Percentiles rank a stretch among this genome's conserved stretches.
These are phyloP conservation scores for Suncus etruscus DNA, from an alignment of 2,113 vertebrate species.

Conservation along the genomic window DNA sequence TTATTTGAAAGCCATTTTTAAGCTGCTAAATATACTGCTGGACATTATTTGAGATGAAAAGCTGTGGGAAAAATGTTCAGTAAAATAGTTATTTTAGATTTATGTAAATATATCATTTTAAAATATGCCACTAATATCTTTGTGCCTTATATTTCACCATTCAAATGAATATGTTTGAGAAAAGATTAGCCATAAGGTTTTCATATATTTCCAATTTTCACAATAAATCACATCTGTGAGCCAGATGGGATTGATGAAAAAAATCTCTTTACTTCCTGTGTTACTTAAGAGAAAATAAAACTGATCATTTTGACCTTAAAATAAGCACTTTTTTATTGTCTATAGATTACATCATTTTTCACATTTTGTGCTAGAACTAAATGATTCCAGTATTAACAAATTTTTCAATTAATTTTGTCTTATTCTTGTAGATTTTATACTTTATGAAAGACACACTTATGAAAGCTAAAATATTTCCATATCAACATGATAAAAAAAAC, in stretches of 20 bases:
- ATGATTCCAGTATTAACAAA: constrained; percentile 23
- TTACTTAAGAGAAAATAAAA: constrained; percentile 64
- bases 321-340: constrained; percentile 35
- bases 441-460: neutral
- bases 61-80: neutral
- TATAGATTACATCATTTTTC: constrained; percentile 6
- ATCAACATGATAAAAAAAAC: neutral
- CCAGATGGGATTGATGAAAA: constrained; percentile 58
- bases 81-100: constrained; percentile 19
- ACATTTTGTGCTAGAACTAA: constrained; percentile 32
- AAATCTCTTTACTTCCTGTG: constrained; percentile 64
- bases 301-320: constrained; percentile 55
- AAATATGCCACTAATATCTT: constrained; percentile 23
- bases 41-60: constrained; percentile 17
- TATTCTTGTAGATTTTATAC: constrained; percentile 38
- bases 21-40: neutral
- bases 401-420: constrained; percentile 51
- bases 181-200: constrained; percentile 30
- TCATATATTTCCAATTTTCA: constrained; percentile 56
- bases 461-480: constrained; percentile 4
- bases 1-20: neutral
- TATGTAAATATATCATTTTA: constrained; percentile 41
- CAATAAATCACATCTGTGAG: constrained; percentile 71
- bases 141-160: neutral
- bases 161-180: constrained; percentile 62